A percentile compares a stretch with the other conserved stretches of the same genome.
These are phyloP conservation scores for Cassiopea andromeda DNA, from an alignment of 30 jellyfish, hydroid and myxozoan species.

Conservation along the genomic window DNA sequence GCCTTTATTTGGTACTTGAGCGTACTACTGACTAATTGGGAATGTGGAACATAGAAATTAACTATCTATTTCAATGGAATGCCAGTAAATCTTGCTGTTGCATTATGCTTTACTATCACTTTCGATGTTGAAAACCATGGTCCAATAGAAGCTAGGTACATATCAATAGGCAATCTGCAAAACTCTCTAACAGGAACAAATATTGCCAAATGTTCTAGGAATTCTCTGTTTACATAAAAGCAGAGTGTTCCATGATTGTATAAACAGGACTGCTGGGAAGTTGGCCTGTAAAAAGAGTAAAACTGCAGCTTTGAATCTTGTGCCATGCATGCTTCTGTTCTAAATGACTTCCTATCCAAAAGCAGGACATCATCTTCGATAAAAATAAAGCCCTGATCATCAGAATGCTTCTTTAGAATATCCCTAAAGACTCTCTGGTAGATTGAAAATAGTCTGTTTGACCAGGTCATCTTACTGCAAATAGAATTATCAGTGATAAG, in stretches of 20 bases:
- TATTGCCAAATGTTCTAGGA: conserved; percentile 19
- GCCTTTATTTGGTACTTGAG: no score
- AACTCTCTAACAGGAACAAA: neutral
- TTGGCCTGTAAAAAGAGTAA: conserved; percentile 29
- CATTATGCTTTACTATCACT: conserved; percentile 35
- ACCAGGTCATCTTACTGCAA: conserved; percentile 8
- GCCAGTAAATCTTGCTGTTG: conserved; percentile 12
- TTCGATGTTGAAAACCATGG: conserved; percentile 52
- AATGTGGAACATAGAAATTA: no score
- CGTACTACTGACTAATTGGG: no score
- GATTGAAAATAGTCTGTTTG: conserved; percentile 35
- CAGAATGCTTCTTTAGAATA: neutral
- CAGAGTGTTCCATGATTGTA: conserved; percentile 41
- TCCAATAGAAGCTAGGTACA: conserved; percentile 31
- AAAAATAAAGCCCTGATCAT: conserved; percentile 29
- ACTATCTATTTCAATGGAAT: neutral
- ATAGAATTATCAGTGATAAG: neutral
- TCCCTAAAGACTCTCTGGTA: conserved; percentile 27
- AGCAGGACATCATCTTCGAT: conserved; percentile 47
- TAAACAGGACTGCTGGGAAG: conserved; percentile 27
- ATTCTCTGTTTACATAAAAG: neutral
- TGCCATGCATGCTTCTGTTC: conserved; percentile 30
- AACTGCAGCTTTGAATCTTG: neutral
- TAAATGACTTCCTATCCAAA: neutral
- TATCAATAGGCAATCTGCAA: conserved; percentile 47